phyloP scores from a whole-genome alignment of 2,113 vertebrate species.

The Varanus salvator region DNA sequence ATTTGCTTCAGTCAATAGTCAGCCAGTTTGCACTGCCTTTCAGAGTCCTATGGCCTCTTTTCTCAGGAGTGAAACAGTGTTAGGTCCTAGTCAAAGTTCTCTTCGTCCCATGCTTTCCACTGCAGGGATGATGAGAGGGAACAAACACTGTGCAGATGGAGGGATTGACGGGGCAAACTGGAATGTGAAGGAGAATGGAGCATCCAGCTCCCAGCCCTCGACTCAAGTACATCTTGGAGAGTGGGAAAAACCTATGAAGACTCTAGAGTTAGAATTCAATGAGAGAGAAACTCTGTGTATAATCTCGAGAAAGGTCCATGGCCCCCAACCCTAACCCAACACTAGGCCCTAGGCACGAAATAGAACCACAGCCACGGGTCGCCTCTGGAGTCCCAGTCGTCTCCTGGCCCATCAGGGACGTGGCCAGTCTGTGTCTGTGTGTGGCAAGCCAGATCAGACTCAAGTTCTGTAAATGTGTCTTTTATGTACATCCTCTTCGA shows the following conservation, averaged over 20 bases:
- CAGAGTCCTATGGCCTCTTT: constrained; percentile 88
- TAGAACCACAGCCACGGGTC: constrained; percentile 22
- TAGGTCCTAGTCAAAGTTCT: constrained; percentile 91
- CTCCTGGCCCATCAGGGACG: constrained; percentile 8
- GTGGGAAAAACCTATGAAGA: constrained; percentile 81
- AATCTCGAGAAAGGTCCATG: constrained; percentile 73
- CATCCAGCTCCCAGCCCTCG: constrained; percentile 75
- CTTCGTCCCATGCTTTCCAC: constrained; percentile 72
- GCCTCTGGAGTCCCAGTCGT: constrained; percentile 15
- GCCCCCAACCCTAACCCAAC: background rate
- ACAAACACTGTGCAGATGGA: constrained; percentile 78
- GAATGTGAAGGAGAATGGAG: constrained; percentile 86
- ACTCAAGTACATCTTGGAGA: constrained; percentile 63
- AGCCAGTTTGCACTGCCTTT: constrained; percentile 72
- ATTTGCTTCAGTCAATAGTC: constrained; percentile 65
- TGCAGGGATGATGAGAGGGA: constrained; percentile 73
- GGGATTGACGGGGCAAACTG: constrained; percentile 80
- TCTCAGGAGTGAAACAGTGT: constrained; percentile 92
- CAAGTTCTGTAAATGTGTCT: constrained; percentile 21
- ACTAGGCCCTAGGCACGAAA: constrained; percentile 19
- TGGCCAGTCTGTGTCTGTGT: constrained; percentile 30
- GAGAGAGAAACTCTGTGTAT: constrained; percentile 81
- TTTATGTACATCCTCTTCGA: constrained; percentile 36
- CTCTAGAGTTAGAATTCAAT: constrained; percentile 64
- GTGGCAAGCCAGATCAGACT: constrained; percentile 32